Evolutionary conservation across 2,113 vertebrate species (phyloP).

Genomic region (Ellobius talpinus): DNA sequence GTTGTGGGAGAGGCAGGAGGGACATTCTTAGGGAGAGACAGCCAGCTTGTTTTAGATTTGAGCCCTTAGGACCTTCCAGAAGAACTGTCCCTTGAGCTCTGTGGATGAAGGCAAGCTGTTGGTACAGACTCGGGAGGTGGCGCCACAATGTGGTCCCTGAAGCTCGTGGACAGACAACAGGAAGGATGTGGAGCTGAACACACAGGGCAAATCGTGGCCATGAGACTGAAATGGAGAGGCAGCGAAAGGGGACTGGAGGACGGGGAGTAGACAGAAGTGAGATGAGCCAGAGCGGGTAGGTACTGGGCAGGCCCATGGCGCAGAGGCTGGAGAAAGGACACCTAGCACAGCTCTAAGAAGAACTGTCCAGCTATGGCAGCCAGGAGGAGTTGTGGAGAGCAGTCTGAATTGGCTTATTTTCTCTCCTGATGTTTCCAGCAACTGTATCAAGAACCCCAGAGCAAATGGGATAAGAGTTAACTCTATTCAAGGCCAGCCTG

Average conservation of each 20-base stretch:
- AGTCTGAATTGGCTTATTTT: not conserved
- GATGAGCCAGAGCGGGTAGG: not conserved
- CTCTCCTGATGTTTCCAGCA: not conserved
- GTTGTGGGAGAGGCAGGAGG: not conserved
- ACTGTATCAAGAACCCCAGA: not conserved
- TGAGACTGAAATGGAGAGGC: not conserved
- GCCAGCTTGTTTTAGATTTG: not conserved
- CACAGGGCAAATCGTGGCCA: not conserved
- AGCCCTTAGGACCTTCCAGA: not conserved
- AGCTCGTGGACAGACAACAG: fast-evolving
- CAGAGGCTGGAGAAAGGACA: not conserved
- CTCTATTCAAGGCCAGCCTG: not conserved
- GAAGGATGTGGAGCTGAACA: not conserved
- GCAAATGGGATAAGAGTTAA: not conserved
- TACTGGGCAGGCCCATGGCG: not conserved
- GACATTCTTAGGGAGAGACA: not conserved
- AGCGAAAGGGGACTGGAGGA: too few species aligned
- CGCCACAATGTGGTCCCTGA: fast-evolving
- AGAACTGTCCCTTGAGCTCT: not conserved
- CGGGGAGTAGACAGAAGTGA: too few species aligned
- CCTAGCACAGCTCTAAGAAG: not conserved
- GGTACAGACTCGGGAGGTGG: not conserved
- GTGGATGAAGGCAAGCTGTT: not conserved
- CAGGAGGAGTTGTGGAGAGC: not conserved
- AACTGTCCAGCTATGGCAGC: not conserved